Conservation (phyloP, 2,113 vertebrate species). For the Turnix velox region DNA sequence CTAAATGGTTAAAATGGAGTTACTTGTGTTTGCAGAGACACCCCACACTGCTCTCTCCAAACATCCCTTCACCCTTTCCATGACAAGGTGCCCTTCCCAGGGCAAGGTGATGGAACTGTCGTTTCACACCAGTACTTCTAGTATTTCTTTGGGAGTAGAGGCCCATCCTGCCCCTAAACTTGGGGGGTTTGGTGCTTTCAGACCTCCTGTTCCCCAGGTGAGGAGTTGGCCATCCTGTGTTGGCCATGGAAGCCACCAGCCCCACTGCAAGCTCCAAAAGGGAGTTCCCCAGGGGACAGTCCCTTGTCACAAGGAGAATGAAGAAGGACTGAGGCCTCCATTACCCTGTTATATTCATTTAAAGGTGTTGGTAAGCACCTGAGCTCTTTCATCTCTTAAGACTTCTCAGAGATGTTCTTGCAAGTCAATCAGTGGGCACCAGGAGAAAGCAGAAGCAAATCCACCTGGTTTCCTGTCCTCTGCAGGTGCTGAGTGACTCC, state of each 20-base stretch:
- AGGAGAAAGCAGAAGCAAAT: neutral
- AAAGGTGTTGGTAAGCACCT: neutral
- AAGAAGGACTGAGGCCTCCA: neutral
- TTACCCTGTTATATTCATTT: neutral
- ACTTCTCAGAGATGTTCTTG: neutral
- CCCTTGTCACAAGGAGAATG: neutral
- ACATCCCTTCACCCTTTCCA: neutral
- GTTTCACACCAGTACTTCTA: neutral
- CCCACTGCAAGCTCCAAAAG: neutral
- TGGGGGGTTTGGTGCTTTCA: rapidly evolving
- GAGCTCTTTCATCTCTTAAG: neutral
- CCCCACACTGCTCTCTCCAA: neutral
- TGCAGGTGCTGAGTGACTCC: constrained; percentile 72
- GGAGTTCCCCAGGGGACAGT: neutral
- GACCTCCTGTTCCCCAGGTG: neutral
- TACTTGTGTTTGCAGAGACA: neutral
- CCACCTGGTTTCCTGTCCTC: neutral
- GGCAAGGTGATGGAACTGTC: neutral
- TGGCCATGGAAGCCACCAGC: neutral
- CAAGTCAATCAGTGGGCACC: no score
- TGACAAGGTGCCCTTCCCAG: no score
- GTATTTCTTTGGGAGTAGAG: neutral
- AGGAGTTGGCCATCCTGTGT: neutral
- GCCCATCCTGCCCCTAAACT: rapidly evolving
- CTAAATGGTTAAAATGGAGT: neutral